Evolutionary conservation across 2,113 vertebrate genomes (phyloP), one percentile per base, ranked within the genome.

Genomic region (Osmerus eperlanus): DNA sequence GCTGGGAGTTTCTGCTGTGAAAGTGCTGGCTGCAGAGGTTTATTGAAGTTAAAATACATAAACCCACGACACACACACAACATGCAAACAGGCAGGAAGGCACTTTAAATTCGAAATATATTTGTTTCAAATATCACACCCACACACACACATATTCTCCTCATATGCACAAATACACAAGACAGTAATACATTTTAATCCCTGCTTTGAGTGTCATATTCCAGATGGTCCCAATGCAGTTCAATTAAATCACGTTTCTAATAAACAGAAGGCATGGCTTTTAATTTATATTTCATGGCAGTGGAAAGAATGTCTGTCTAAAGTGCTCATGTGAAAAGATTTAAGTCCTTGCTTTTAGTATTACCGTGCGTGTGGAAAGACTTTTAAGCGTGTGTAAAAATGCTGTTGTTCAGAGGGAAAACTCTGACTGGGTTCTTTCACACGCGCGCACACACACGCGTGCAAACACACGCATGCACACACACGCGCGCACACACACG

Each of bases 361-460:
- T 72, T 51, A 71, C 52, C 13, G 21, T 58, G 53, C 6, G 2
- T 75, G 76, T 55, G 64, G 51, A 56, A 71, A 21, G 3, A 51
- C 47, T 73, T 55, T 60, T n/a, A 74, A 54, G 18, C 65, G 1
- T 58, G 64, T 13, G 4, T 32, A 65, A 32, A 19, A 19, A n/a
- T 64, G 12, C 12, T 71, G 41, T 59, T 25, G 51, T 69, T 52
- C 56, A 64, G 70, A 52, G 74, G 70, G 64, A 25, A 47, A 71
- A 79, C 54, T 32, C 2, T 54, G 32, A 68, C 15, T 65, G 23
- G 18, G 63, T 65, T 41, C 18, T 16, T 21, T 67, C 59, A 74
- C 47, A 65, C 66, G 59, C 68, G 61, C 67, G 62, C 59, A 65
- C 65, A 67, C 66, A 19, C 55, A 67, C 60, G 58, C 67, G 25